Percentiles rank a stretch among this genome's conserved stretches.
These are phyloP conservation scores for Ferdinandea cuprea DNA, from an alignment of 2,888 invertebrate genomes.

Conservation along the genomic window DNA sequence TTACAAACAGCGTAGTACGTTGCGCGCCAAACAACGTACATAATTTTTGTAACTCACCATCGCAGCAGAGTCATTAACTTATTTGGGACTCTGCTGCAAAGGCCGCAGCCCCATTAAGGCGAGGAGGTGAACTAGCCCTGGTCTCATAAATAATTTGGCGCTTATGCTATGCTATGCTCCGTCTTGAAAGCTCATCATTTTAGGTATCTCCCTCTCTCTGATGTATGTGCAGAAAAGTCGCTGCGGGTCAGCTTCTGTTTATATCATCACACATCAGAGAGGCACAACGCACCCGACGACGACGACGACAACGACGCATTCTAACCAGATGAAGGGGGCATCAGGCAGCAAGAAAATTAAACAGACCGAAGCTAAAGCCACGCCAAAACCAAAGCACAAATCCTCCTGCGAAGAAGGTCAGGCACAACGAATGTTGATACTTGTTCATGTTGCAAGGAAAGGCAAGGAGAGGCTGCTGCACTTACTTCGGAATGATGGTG, in stretches of 20 bases:
- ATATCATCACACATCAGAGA: conserved; percentile 8
- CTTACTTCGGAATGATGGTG: conserved; percentile 17
- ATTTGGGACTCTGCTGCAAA: conserved; percentile 40
- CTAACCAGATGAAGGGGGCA: conserved; percentile 11
- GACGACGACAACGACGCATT: conserved; percentile 4
- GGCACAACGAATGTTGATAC: conserved; percentile 36
- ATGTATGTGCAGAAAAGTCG: conserved; percentile 33
- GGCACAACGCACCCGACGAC: conserved; percentile 8
- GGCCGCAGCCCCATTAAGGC: conserved; percentile 35
- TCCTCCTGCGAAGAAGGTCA: conserved; percentile 49
- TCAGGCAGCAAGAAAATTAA: not conserved
- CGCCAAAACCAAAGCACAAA: conserved; percentile 21
- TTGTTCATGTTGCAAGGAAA: not conserved
- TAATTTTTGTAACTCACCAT: conserved; percentile 7
- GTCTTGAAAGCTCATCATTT: conserved; percentile 47
- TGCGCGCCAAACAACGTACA: conserved; percentile 20
- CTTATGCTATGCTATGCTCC: too few relatives aligned
- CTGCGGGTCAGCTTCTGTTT: conserved; percentile 64
- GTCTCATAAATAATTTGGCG: conserved; percentile 69
- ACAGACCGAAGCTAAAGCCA: conserved; percentile 15
- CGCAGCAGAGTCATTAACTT: conserved; percentile 40
- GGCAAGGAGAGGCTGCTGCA: conserved; percentile 6
- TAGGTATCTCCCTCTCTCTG: not conserved
- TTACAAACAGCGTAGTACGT: conserved; percentile 59
- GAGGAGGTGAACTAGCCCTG: conserved; percentile 52